Evolutionary conservation across 2,888 invertebrate genomes (phyloP), one percentile per base, ranked within the genome.

Genomic region (Macaria liturata): DNA sequence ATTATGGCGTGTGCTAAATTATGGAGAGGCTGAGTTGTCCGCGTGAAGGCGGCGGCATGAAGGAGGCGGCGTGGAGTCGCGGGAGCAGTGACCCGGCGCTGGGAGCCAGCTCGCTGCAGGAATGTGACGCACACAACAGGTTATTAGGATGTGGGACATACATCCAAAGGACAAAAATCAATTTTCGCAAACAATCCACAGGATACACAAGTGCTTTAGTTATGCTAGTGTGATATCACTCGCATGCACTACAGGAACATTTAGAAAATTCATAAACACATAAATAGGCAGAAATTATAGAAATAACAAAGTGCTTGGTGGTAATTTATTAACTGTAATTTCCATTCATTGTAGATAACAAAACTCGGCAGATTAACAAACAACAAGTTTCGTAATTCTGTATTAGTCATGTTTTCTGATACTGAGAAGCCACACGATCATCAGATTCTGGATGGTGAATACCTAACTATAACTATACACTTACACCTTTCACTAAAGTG

Each of bases 71-170:
- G 69, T 71, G 71, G 72, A 69, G 84, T 84, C 86, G 52, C 65
- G 76, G 74, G 84, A 80, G 70, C 84, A 82, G 68, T 83, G 85
- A 86, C 82, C 86, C 71, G 76, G 62, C 55, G 56, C 59, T 66
- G 70, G 69, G 79, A 76, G 68, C 78, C 78, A 75, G 73, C 72
- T 73, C 71, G 64, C 20, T 60, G 59, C 46, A 57, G 66, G 66
- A 67, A 65, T 67, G 64, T 53, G 56, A 56, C 52, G 50, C 47
- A 54, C 50, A 45, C 44, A 64, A 65, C 66, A 62, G 66, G 66
- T 65, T 64, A 58, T 52, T 57, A 57, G 49, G 53, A 65, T 67
- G 57, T 67, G 54, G 64, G 64, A 61, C 66, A 60, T 54, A 37
- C 34, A 7, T 6, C 5, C 34, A 37, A 4, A 37, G 4, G 54